A percentile compares a stretch with the other conserved stretches of the same genome.
Conservation (phyloP, 2,888 invertebrate species). For the Heliothis peltigera region DNA sequence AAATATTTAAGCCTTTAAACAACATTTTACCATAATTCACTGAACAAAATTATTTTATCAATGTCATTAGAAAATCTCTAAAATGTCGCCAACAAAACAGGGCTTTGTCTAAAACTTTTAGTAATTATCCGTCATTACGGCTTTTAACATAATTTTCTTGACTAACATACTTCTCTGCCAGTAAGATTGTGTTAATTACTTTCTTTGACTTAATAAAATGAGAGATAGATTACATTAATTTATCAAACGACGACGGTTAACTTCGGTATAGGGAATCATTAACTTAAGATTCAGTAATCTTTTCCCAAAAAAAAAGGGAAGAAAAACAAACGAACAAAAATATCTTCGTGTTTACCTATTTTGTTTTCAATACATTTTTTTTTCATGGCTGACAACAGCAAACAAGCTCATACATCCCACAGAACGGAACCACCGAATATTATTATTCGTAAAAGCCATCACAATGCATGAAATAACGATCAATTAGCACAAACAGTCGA, state of each 20-base stretch:
- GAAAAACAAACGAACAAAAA: not conserved
- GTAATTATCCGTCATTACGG: slow-evolving; percentile 37
- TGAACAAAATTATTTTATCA: slow-evolving; percentile 16
- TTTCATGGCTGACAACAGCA: slow-evolving; percentile 18
- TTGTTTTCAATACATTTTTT: not conserved
- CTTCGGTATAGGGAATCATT: not conserved
- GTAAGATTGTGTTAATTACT: slow-evolving; percentile 37
- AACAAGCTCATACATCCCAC: slow-evolving; percentile 22
- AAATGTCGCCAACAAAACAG: slow-evolving; percentile 32
- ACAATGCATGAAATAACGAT: slow-evolving; percentile 64
- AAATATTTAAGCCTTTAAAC: not conserved
- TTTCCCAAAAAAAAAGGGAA: too few relatives aligned
- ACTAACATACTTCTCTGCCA: slow-evolving; percentile 30
- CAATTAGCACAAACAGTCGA: slow-evolving; percentile 79
- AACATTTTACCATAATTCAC: slow-evolving; percentile 16
- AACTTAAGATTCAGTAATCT: not conserved
- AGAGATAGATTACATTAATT: slow-evolving; percentile 23
- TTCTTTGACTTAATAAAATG: slow-evolving; percentile 27
- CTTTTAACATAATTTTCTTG: slow-evolving; percentile 41
- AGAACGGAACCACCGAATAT: slow-evolving; percentile 21
- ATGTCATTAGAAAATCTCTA: slow-evolving; percentile 21
- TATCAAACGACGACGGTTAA: slow-evolving; percentile 11
- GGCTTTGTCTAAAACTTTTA: slow-evolving; percentile 43
- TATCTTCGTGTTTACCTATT: not conserved
- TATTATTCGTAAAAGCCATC: slow-evolving; percentile 46